Conservation (phyloP, 2,797 vertebrate species). For the Brachyalestes nurse region DNA sequence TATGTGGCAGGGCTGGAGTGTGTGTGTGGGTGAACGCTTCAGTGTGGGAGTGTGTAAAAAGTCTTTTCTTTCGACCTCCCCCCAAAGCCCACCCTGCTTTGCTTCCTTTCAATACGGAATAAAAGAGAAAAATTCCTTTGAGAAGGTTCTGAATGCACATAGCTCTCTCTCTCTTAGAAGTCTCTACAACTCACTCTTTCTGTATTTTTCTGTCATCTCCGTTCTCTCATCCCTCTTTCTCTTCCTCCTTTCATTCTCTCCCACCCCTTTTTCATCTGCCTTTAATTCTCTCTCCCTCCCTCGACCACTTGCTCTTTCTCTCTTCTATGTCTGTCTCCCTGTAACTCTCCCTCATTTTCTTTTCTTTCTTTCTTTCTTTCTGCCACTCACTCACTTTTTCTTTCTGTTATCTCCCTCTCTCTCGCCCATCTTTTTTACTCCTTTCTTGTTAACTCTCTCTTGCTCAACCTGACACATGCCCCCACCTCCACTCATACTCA, state of each 20-base stretch:
- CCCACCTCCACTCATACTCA: neutral
- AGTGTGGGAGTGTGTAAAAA: slow-evolving; percentile 54
- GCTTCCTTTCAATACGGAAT: slow-evolving; percentile 69
- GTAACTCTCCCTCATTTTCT: too few relatives aligned
- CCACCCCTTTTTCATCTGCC: neutral
- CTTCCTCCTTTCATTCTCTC: slow-evolving; percentile 48
- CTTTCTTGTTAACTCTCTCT: slow-evolving; percentile 16
- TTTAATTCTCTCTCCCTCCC: slow-evolving; percentile 13
- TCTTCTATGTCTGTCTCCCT: neutral
- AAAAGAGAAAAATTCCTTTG: slow-evolving; percentile 74
- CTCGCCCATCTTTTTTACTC: slow-evolving; percentile 22
- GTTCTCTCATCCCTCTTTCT: slow-evolving; percentile 22
- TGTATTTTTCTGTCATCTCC: slow-evolving; percentile 47
- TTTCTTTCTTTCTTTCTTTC: neutral
- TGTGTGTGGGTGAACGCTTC: slow-evolving; percentile 36
- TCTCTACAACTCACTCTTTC: slow-evolving; percentile 34
- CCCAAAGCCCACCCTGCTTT: slow-evolving; percentile 55
- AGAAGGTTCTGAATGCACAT: slow-evolving; percentile 66
- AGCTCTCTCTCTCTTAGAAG: neutral
- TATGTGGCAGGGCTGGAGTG: slow-evolving; percentile 62
- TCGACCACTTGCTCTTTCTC: too few relatives aligned
- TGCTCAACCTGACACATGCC: neutral
- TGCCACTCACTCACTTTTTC: slow-evolving; percentile 27
- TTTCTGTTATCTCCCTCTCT: slow-evolving; percentile 39
- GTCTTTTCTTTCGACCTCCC: slow-evolving; percentile 23